Percentiles rank a stretch among this genome's conserved stretches.
These are phyloP conservation scores for Druceiella hillmani DNA, from an alignment of 2,888 invertebrate genomes.

Conservation along the genomic window DNA sequence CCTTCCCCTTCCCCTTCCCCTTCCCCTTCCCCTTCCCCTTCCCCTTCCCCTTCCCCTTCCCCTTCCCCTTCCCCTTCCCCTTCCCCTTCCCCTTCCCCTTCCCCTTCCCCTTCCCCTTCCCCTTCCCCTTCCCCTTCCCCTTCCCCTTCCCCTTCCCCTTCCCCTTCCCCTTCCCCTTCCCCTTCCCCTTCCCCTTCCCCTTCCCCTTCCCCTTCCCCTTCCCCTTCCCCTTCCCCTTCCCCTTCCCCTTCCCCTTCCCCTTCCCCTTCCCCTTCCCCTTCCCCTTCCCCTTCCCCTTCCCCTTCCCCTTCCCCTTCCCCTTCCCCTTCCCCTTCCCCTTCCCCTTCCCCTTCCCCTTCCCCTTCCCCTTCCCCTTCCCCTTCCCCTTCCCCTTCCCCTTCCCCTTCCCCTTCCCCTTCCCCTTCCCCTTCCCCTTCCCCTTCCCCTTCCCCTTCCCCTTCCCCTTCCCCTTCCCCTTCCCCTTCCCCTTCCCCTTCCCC, in stretches of 20 bases:
- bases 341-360: background rate
- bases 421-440: background rate
- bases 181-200: background rate
- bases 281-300: background rate
- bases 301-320: background rate
- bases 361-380: background rate
- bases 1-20: background rate
- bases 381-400: background rate
- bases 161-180: background rate
- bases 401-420: background rate
- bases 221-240: background rate
- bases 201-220: background rate
- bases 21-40: background rate
- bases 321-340: background rate
- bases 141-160: background rate
- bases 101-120: background rate
- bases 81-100: background rate
- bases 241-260: background rate
- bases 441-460: background rate
- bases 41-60: background rate
- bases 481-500: background rate
- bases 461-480: background rate
- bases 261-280: background rate
- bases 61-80: background rate
- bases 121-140: background rate